Evolutionary conservation across 2,797 vertebrate genomes (phyloP).

Genomic region (Pangasius sanitwongsei): DNA sequence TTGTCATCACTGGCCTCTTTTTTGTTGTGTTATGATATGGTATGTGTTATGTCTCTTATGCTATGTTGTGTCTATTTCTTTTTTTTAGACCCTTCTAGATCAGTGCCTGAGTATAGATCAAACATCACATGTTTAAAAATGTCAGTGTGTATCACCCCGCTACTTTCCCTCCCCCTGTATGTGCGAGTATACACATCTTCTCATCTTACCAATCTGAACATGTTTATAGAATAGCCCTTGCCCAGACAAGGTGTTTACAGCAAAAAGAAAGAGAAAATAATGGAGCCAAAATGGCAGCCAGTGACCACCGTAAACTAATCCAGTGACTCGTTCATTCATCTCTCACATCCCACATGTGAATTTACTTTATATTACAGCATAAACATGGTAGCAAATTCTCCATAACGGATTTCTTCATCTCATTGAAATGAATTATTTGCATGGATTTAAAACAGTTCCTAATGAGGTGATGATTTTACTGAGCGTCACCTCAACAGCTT

Average conservation of each 20-base stretch:
- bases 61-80: neutral
- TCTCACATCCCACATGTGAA: neutral
- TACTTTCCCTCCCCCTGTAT: neutral
- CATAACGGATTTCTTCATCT: neutral
- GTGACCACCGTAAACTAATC: neutral
- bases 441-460: neutral
- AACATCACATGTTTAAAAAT: neutral
- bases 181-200: neutral
- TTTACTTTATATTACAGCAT: slow-evolving; percentile 18
- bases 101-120: neutral
- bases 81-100: neutral
- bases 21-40: neutral
- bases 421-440: neutral
- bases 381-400: slow-evolving; percentile 5
- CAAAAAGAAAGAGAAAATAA: neutral
- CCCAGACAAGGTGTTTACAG: neutral
- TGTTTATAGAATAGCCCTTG: neutral
- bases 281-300: neutral
- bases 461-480: neutral
- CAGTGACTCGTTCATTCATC: neutral
- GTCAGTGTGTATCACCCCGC: neutral
- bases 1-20: neutral
- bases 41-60: neutral
- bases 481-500: neutral
- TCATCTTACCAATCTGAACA: slow-evolving; percentile 2